A percentile compares a stretch with the other conserved stretches of the same genome.
Evolutionary conservation across 2,797 vertebrate species (phyloP).

Genomic region (Coregonus ussuriensis): DNA sequence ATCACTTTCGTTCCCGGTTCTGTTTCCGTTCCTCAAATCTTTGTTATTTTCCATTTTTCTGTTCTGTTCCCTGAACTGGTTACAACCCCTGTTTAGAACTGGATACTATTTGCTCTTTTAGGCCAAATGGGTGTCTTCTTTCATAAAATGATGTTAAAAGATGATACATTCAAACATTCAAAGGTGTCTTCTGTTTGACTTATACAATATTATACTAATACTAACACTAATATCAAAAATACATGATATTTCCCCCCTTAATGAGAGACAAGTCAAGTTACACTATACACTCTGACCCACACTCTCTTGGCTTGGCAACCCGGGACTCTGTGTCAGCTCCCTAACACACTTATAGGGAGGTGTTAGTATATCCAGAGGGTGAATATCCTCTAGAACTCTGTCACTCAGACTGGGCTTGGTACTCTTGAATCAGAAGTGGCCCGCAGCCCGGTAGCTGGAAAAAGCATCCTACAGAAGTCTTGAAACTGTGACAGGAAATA

Average conservation of each 20-base stretch:
- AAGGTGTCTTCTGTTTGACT: background rate
- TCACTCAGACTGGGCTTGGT: slow-evolving; percentile 30
- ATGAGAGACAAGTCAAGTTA: background rate
- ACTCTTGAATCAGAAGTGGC: background rate
- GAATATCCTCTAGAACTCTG: slow-evolving; percentile 37
- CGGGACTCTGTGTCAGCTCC: background rate
- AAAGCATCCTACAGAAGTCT: slow-evolving; percentile 49
- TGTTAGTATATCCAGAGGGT: slow-evolving; percentile 27
- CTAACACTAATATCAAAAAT: too few species aligned
- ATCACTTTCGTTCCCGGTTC: too few species aligned
- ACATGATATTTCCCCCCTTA: too few species aligned
- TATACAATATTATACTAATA: too few species aligned
- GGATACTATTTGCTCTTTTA: slow-evolving; percentile 3
- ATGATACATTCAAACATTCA: background rate
- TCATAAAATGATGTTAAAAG: background rate
- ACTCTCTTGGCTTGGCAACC: background rate
- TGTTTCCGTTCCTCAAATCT: too few species aligned
- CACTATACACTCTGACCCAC: background rate
- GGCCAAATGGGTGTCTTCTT: background rate
- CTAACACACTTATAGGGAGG: background rate
- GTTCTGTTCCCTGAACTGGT: too few species aligned
- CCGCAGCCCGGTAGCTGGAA: slow-evolving; percentile 35
- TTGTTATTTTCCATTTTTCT: too few species aligned
- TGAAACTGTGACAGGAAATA: slow-evolving; percentile 62
- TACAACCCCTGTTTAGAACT: slow-evolving; percentile 10